Evolutionary conservation across 2,113 vertebrate species (phyloP), one percentile per base, ranked within the genome.

Genomic region (Cyphomyrus plagiostoma): DNA sequence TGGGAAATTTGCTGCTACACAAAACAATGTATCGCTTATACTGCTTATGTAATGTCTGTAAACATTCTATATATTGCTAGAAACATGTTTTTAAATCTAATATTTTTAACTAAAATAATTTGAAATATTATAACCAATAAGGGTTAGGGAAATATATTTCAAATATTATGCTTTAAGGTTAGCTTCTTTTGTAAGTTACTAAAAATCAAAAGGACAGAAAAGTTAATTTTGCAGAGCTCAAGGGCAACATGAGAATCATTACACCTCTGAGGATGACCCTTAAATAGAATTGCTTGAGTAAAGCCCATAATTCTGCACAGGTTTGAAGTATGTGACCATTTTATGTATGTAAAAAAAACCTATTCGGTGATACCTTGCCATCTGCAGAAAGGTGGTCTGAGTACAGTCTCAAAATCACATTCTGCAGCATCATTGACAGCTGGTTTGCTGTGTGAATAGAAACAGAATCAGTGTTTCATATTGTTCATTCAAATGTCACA

Each of bases 301-400:
- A 56, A 87, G 45, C 30, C n/a, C 84, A 52, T 49, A 49, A 49
- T 13, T 15, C 84, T 49, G 85, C 50, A 87, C 26, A 35, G 85
- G n/a, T 56, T 87, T 26, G 7, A 39, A 39, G 9, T 56, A 87
- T 87, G 30, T 87, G 87, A 42, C 17, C 52, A 39, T 46, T 66
- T 88, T 88, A 66, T 66, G 53, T 21, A 45, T 21, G 8, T 19
- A 53, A 87, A 87, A 87, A 87, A 87, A 56, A 45, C 45, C 42
- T n/a, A 48, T 84, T 35, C 52, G 30, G 86, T 30, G 13, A 91
- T 95, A 97, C 96, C 96, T 96, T 96, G 92, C 96, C 96, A 86
- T 97, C 96, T 83, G 94, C 91, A 48, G 96, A 96, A 74, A 97
- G 94, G 93, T 96, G 94, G 89, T 96, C 94, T 0, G 96, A 94